A percentile compares a stretch with the other conserved stretches of the same genome.
These are phyloP conservation scores for Phylloscopus trochilus DNA, from an alignment of 2,113 vertebrate genomes.

Conservation along the genomic window DNA sequence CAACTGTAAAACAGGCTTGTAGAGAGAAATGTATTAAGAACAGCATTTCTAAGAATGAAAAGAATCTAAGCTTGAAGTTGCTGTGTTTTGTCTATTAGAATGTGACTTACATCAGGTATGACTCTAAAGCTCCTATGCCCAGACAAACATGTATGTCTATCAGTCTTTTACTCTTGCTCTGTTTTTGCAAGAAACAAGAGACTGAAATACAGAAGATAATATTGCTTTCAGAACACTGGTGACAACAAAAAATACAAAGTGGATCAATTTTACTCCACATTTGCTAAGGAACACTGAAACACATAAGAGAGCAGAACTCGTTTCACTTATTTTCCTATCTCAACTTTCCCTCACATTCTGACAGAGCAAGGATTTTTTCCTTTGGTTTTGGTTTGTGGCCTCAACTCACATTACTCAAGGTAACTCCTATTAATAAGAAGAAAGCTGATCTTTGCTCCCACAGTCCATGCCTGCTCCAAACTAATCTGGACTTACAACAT, in stretches of 20 bases:
- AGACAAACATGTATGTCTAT: neutral
- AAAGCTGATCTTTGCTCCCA: neutral
- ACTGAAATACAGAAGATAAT: neutral
- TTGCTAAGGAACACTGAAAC: neutral
- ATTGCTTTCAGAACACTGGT: neutral
- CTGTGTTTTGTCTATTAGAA: neutral
- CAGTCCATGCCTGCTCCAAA: neutral
- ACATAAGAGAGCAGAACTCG: neutral
- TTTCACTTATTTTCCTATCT: neutral
- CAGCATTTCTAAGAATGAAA: neutral
- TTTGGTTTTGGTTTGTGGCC: neutral
- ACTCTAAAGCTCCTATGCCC: neutral
- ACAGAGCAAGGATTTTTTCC: neutral
- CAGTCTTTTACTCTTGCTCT: neutral
- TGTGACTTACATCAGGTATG: neutral
- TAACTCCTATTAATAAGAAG: neutral
- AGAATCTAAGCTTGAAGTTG: neutral
- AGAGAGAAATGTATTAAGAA: neutral
- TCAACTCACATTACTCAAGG: neutral
- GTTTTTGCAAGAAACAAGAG: neutral
- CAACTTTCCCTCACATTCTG: neutral
- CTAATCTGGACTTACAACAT: neutral
- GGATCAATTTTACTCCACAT: neutral
- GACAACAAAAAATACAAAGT: neutral
- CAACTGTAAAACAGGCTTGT: neutral